A percentile compares a stretch with the other conserved stretches of the same genome.
Conservation (phyloP, 2,888 invertebrate species). For the Megaustenia siamemsis region DNA sequence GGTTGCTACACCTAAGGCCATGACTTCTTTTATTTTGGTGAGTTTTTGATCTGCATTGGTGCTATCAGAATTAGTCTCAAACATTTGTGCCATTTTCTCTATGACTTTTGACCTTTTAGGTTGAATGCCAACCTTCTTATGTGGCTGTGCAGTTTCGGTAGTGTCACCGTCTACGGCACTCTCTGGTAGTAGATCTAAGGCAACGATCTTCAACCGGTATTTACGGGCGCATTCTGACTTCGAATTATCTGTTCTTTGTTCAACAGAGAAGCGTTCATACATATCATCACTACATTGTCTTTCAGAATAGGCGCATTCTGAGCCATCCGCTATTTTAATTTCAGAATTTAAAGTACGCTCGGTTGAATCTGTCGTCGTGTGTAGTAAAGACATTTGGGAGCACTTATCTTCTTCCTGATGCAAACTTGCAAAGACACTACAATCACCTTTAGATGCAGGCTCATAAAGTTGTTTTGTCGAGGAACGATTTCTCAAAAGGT, state of each 20-base stretch:
- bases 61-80: slow-evolving; percentile 22
- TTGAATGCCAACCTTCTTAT: not conserved
- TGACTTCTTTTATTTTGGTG: not conserved
- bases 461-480: not conserved
- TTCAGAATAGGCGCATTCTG: not conserved
- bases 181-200: slow-evolving; percentile 50
- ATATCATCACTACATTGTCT: not conserved
- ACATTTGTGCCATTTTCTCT: slow-evolving; percentile 40
- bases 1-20: not conserved
- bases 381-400: not conserved
- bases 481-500: not conserved
- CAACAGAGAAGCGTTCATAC: not conserved
- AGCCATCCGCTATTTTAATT: not conserved
- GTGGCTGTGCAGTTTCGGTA: not conserved
- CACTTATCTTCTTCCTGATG: not conserved
- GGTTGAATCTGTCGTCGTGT: slow-evolving; percentile 1
- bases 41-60: not conserved
- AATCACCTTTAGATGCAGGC: not conserved
- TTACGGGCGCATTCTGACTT: slow-evolving; percentile 28
- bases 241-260: not conserved
- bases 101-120: slow-evolving; percentile 45
- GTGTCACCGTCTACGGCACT: slow-evolving; percentile 43
- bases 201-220: slow-evolving; percentile 28
- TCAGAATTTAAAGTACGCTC: not conserved
- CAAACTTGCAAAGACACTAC: not conserved